Percentiles rank a stretch among this genome's conserved stretches.
Evolutionary conservation across 1,140 invertebrate genomes (phyloP).

Genomic region (Ooceraea biroi): DNA sequence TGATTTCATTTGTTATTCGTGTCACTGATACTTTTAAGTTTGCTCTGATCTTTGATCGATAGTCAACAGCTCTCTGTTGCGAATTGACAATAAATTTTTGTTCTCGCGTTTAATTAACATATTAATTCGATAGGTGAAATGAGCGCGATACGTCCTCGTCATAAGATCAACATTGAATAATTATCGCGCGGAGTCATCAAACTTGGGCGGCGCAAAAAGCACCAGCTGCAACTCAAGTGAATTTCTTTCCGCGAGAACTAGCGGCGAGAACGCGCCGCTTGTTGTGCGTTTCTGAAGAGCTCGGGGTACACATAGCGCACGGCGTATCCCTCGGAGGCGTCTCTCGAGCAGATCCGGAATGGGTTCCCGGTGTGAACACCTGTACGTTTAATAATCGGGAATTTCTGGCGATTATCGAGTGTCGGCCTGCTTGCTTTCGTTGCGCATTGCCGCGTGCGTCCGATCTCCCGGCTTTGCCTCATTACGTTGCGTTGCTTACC

Average conservation of each 20-base stretch:
- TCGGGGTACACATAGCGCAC: not conserved
- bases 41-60: not conserved
- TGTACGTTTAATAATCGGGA: constrained; percentile 64
- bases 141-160: constrained; percentile 2
- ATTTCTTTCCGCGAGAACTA: constrained; percentile 37
- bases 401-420: constrained; percentile 50
- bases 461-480: constrained; percentile 33
- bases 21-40: constrained; percentile 2
- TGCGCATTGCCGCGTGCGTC: not conserved
- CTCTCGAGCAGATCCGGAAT: constrained; percentile 42
- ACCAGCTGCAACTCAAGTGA: constrained; percentile 46
- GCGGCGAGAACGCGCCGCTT: not conserved
- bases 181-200: constrained; percentile 41
- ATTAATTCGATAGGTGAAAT: not conserved
- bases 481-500: constrained; percentile 51
- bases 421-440: constrained; percentile 9
- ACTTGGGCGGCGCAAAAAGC: constrained; percentile 18
- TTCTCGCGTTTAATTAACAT: not conserved
- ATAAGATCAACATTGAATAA: constrained; percentile 46
- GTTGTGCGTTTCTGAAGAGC: not conserved
- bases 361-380: constrained; percentile 64
- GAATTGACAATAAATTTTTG: not conserved
- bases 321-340: constrained; percentile 39
- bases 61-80: not conserved
- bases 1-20: too few species aligned